Conservation (phyloP, 1,140 invertebrate species). For the Philopotamus ludificatus region DNA sequence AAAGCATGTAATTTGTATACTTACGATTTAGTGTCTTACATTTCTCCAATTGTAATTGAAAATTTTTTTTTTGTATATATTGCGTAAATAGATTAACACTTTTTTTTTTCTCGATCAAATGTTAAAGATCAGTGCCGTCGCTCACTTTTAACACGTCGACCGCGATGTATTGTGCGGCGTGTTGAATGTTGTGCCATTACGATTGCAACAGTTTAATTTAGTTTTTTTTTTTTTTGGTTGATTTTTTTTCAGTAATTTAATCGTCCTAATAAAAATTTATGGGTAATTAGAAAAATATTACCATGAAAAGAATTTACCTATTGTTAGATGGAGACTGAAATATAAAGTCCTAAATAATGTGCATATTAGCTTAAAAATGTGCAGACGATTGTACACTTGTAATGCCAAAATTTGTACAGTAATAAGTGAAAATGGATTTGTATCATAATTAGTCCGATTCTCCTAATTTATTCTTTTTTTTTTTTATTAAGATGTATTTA, state of each 20-base stretch:
- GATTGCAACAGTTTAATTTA: too few species aligned
- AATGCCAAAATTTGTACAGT: conserved; percentile 28
- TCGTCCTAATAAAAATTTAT: background rate
- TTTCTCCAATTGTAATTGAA: too few species aligned
- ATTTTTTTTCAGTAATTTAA: background rate
- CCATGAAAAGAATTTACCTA: conserved; percentile 28
- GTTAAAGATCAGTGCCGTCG: too few species aligned
- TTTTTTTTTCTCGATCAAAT: too few species aligned
- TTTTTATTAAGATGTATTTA: conserved; percentile 22
- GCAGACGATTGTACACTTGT: conserved; percentile 12
- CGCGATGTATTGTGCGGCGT: too few species aligned
- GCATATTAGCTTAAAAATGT: conserved; percentile 12
- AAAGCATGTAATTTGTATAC: too few species aligned
- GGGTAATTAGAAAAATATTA: background rate
- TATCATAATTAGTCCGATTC: conserved; percentile 14
- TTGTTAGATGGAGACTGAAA: conserved; percentile 35
- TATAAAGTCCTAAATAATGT: conserved; percentile 7
- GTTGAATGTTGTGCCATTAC: too few species aligned
- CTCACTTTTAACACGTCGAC: too few species aligned
- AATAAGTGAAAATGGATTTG: conserved; percentile 2
- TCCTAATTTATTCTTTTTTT: conserved; percentile 5
- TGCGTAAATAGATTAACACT: too few species aligned
- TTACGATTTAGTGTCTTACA: too few species aligned
- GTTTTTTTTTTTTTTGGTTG: too few species aligned
- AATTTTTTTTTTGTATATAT: too few species aligned